phyloP scores from a whole-genome alignment of 2,888 invertebrate genomes.

The Tetropium fuscum region DNA sequence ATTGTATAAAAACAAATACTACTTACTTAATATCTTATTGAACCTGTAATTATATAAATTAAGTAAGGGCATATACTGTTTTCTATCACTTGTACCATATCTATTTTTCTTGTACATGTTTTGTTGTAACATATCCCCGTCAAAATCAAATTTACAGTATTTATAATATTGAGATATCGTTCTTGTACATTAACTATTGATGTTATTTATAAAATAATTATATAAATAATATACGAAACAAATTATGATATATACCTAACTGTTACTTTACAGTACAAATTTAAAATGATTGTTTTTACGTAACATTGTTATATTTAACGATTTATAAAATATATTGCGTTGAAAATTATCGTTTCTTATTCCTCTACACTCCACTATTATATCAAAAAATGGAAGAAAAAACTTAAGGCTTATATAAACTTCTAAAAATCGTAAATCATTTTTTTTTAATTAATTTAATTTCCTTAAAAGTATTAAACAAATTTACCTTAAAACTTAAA shows the following conservation, averaged over 20 bases:
- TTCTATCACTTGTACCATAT: slow-evolving; percentile 44
- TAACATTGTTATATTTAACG: slow-evolving; percentile 63
- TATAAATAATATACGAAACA: slow-evolving; percentile 57
- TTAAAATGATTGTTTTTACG: slow-evolving; percentile 61
- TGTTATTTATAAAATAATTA: slow-evolving; percentile 50
- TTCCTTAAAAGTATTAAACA: too few species aligned
- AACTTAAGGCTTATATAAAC: too few species aligned
- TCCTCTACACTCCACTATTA: not conserved
- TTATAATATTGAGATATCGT: slow-evolving; percentile 47
- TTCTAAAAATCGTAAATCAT: not conserved
- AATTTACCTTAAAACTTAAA: too few species aligned
- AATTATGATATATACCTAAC: slow-evolving; percentile 54
- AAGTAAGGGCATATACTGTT: slow-evolving; percentile 19
- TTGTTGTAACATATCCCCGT: slow-evolving; percentile 45
- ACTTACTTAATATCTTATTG: slow-evolving; percentile 36
- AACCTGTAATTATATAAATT: slow-evolving; percentile 39
- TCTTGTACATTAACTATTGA: slow-evolving; percentile 53
- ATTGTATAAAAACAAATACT: slow-evolving; percentile 35
- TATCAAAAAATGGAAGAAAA: not conserved
- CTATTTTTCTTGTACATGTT: slow-evolving; percentile 30
- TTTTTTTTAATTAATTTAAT: too few species aligned
- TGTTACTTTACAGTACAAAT: slow-evolving; percentile 63
- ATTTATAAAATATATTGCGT: slow-evolving; percentile 63
- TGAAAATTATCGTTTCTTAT: slow-evolving; percentile 36
- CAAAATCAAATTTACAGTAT: slow-evolving; percentile 48